Conservation (phyloP, 1,140 invertebrate species). For the Drosophila malerkotliana region DNA sequence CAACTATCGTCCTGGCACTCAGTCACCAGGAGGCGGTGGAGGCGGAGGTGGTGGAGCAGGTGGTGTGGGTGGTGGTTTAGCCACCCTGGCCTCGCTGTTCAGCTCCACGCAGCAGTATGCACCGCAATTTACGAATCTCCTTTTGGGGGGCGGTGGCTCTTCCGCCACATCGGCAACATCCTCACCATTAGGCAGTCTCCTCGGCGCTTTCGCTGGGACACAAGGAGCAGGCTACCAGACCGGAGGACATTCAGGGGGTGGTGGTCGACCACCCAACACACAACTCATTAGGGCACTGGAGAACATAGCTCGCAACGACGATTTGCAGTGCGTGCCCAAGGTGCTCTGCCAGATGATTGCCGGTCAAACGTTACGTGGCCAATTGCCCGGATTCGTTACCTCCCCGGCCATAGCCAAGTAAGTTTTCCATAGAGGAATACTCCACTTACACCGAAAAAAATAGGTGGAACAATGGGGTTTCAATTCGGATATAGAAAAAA, state of each 20-base stretch:
- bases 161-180: slow-evolving; percentile 46
- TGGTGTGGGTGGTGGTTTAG: slow-evolving; percentile 49
- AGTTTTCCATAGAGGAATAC: slow-evolving; percentile 70
- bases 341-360: slow-evolving; percentile 90
- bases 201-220: slow-evolving; percentile 60
- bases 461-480: no score
- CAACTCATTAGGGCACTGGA: slow-evolving; percentile 86
- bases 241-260: slow-evolving; percentile 8
- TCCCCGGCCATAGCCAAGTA: slow-evolving; percentile 88
- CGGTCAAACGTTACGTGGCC: slow-evolving; percentile 85
- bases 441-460: neutral
- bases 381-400: slow-evolving; percentile 86
- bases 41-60: slow-evolving; percentile 17
- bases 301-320: slow-evolving; percentile 90
- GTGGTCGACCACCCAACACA: slow-evolving; percentile 66
- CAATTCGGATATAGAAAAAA: no score
- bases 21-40: slow-evolving; percentile 13
- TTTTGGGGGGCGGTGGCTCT: slow-evolving; percentile 64
- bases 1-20: slow-evolving; percentile 70
- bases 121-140: slow-evolving; percentile 79
- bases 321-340: slow-evolving; percentile 90
- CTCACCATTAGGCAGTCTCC: slow-evolving; percentile 69
- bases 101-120: slow-evolving; percentile 74
- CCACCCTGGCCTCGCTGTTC: slow-evolving; percentile 72
- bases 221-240: slow-evolving; percentile 36